A percentile compares a stretch with the other conserved stretches of the same genome.
phyloP scores from a whole-genome alignment of 1,140 invertebrate species.

The Glomeris maerens region DNA sequence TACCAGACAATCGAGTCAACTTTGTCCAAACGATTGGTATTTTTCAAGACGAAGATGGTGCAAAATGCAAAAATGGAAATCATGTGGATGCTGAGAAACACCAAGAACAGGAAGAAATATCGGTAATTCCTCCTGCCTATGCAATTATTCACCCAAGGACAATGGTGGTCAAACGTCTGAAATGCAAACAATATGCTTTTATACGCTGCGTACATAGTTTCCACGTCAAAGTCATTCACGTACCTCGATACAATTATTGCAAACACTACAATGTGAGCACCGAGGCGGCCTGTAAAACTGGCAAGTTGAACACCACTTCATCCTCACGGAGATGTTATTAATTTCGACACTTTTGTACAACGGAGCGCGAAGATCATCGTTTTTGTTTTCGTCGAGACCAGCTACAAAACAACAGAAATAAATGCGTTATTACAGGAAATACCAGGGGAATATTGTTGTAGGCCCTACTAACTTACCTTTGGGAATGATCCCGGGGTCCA shows the following conservation, averaged over 20 bases:
- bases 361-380: constrained; percentile 93
- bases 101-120: constrained; percentile 95
- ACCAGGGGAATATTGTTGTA: constrained; percentile 1
- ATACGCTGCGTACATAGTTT: constrained; percentile 12
- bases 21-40: constrained; percentile 63
- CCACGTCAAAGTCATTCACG: no score
- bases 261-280: constrained; percentile 97
- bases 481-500: constrained; percentile 98
- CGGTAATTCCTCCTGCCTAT: constrained; percentile 97
- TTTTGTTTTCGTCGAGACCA: constrained; percentile 85
- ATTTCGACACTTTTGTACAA: constrained; percentile 97
- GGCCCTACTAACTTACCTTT: constrained; percentile 68
- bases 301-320: constrained; percentile 99
- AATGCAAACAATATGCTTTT: constrained; percentile 33
- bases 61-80: constrained; percentile 87
- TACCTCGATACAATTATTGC: constrained; percentile 97
- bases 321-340: constrained; percentile 91
- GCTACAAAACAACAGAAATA: constrained; percentile 41
- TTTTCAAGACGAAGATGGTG: constrained; percentile 75
- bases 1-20: constrained; percentile 78
- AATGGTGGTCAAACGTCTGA: constrained; percentile 99
- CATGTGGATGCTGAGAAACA: constrained; percentile 93
- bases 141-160: constrained; percentile 99
- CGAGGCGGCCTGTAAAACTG: constrained; percentile 97
- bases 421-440: constrained; percentile 6